Conservation (phyloP, 1,140 invertebrate genomes). For the Drosophila asahinai region DNA sequence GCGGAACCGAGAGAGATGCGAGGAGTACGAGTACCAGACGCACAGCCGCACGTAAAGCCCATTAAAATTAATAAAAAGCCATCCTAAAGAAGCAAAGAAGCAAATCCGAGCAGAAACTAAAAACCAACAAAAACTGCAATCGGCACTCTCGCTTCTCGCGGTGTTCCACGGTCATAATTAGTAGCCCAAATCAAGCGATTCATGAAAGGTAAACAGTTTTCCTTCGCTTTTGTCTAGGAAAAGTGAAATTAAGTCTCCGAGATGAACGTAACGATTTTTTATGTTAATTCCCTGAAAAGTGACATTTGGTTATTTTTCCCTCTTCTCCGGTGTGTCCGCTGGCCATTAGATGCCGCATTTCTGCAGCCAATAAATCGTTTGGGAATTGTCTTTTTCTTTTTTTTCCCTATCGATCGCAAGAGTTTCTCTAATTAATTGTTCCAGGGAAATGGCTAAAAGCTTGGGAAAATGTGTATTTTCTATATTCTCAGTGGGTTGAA, state of each 20-base stretch:
- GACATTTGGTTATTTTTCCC: constrained; percentile 48
- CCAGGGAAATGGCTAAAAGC: neutral
- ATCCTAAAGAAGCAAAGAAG: constrained; percentile 40
- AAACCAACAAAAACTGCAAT: constrained; percentile 40
- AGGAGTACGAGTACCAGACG: constrained; percentile 1
- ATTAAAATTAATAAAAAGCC: constrained; percentile 76
- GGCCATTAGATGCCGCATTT: constrained; percentile 30
- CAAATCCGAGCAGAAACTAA: constrained; percentile 38
- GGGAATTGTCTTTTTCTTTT: constrained; percentile 9
- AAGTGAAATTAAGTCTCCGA: constrained; percentile 66
- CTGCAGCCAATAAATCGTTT: constrained; percentile 40
- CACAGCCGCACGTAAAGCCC: constrained; percentile 64
- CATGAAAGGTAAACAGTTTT: constrained; percentile 68
- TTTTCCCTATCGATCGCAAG: constrained; percentile 6
- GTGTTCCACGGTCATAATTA: constrained; percentile 57
- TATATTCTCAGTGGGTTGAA: neutral
- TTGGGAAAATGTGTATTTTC: neutral
- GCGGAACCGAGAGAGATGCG: constrained; percentile 39
- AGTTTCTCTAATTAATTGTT: constrained; percentile 56
- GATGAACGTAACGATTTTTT: constrained; percentile 40
- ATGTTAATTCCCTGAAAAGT: constrained; percentile 66
- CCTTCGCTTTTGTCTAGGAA: constrained; percentile 71
- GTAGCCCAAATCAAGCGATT: constrained; percentile 66
- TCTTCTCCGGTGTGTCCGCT: constrained; percentile 4
- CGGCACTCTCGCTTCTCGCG: constrained; percentile 20